Evolutionary conservation across 2,113 vertebrate species (phyloP).

Genomic region (Ochotona princeps): DNA sequence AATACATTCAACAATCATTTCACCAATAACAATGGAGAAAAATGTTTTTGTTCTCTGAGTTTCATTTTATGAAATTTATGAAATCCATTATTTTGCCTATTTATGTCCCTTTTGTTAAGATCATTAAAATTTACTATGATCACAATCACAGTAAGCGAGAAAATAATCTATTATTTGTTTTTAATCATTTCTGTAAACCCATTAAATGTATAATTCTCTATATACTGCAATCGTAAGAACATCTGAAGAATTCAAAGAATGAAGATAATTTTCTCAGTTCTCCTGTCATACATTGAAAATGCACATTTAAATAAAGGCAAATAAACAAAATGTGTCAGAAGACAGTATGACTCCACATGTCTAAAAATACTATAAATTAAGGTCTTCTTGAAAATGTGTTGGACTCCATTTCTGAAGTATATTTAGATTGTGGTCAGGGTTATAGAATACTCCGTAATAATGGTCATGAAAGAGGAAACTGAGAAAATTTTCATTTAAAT

Average conservation of each 20-base stretch:
- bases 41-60: neutral
- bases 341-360: neutral
- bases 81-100: neutral
- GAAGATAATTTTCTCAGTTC: neutral
- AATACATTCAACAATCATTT: neutral
- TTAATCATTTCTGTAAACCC: neutral
- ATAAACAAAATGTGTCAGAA: neutral
- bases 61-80: neutral
- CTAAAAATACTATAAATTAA: neutral
- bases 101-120: neutral
- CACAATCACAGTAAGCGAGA: neutral
- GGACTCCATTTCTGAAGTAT: neutral
- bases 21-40: neutral
- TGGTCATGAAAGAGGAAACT: neutral
- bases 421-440: neutral
- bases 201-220: conserved; percentile 32
- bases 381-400: neutral
- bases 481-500: neutral
- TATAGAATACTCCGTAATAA: neutral
- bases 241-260: neutral
- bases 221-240: neutral
- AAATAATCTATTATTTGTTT: neutral
- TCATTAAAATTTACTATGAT: neutral
- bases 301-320: neutral
- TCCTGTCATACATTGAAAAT: neutral